Conservation (phyloP, 2,113 vertebrate species). For the Gallinago jamesoni region DNA sequence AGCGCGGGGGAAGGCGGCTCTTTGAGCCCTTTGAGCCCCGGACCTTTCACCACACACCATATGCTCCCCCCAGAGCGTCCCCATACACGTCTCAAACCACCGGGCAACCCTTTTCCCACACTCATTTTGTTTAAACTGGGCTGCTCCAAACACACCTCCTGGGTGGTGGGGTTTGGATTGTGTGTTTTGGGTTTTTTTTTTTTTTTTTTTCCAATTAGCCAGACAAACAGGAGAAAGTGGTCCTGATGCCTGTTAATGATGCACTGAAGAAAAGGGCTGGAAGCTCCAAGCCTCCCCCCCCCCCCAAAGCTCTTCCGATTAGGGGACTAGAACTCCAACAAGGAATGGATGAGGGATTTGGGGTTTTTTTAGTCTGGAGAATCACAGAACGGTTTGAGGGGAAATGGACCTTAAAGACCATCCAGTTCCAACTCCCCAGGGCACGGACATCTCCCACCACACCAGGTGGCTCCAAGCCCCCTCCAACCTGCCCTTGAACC, state of each 20-base stretch:
- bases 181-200: no score
- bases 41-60: slow-evolving; percentile 43
- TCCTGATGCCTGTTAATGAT: not conserved
- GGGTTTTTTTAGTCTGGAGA: no score
- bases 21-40: not conserved
- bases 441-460: no score
- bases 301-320: not conserved
- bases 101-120: slow-evolving; percentile 33
- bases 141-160: slow-evolving; percentile 30
- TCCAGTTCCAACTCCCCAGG: no score
- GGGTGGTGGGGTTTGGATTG: no score
- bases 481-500: no score
- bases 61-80: slow-evolving; percentile 40
- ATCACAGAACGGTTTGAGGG: no score
- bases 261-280: not conserved
- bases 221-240: not conserved
- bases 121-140: not conserved
- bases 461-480: no score
- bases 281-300: not conserved
- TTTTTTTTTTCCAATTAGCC: not conserved
- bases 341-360: no score
- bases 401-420: no score
- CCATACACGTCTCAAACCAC: not conserved
- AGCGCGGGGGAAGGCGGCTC: not conserved
- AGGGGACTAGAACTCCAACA: no score